Evolutionary conservation across 2,113 vertebrate genomes (phyloP).

Genomic region (Elgaria multicarinata): DNA sequence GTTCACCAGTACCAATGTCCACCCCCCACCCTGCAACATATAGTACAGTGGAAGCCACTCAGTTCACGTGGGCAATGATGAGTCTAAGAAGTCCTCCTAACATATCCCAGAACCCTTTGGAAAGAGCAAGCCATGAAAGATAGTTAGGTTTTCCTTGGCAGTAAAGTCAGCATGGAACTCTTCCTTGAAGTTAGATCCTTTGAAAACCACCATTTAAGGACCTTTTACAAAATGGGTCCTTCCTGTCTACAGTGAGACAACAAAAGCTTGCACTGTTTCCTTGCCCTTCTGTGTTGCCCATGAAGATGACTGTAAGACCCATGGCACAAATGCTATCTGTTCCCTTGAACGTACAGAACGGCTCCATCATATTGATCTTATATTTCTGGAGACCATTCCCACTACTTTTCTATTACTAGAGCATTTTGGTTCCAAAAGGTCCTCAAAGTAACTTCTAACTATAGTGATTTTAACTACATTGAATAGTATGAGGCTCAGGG

Average conservation of each 20-base stretch:
- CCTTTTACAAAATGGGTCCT: background rate
- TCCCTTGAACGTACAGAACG: background rate
- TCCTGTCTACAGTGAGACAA: background rate
- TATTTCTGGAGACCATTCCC: background rate
- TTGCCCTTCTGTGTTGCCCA: too few relatives aligned
- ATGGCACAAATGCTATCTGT: background rate
- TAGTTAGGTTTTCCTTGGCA: background rate
- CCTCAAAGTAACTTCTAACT: background rate
- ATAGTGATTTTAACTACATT: background rate
- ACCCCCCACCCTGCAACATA: background rate
- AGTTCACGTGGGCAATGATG: background rate
- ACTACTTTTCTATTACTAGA: background rate
- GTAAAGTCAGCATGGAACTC: background rate
- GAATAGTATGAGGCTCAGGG: background rate
- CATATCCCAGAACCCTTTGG: background rate
- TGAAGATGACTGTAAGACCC: background rate
- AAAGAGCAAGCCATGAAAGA: background rate
- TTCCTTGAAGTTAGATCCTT: background rate
- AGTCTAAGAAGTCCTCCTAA: background rate
- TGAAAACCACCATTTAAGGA: background rate
- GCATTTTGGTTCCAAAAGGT: background rate
- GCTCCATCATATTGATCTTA: background rate
- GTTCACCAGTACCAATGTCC: background rate
- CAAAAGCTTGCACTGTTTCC: background rate
- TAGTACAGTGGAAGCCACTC: background rate